phyloP scores from a whole-genome alignment of 2,797 vertebrate genomes.

The Diplodus puntazzo region DNA sequence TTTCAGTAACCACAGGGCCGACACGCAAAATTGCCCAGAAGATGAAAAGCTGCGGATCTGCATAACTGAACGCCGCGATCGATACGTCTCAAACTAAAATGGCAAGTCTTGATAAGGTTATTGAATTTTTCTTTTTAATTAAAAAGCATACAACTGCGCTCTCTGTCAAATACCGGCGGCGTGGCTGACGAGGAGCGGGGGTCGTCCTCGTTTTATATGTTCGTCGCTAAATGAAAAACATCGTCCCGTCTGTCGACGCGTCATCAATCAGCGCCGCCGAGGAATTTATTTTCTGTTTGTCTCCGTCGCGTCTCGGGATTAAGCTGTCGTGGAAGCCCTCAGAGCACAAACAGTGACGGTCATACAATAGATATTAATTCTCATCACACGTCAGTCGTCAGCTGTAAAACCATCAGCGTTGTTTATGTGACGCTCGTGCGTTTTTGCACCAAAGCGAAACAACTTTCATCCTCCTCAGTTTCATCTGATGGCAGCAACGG shows the following conservation, averaged over 20 bases:
- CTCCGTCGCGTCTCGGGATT: slow-evolving; percentile 49
- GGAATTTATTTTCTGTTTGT: slow-evolving; percentile 62
- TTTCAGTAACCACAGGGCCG: slow-evolving; percentile 68
- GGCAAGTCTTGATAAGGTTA: slow-evolving; percentile 83
- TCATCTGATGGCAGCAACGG: slow-evolving; percentile 14
- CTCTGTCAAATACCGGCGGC: slow-evolving; percentile 63
- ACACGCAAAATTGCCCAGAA: slow-evolving; percentile 66
- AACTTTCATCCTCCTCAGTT: background rate
- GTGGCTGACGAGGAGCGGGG: slow-evolving; percentile 37
- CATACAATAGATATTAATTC: slow-evolving; percentile 55
- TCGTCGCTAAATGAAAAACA: slow-evolving; percentile 54
- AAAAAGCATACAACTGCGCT: slow-evolving; percentile 77
- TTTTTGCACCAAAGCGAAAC: background rate
- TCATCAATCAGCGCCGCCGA: slow-evolving; percentile 69
- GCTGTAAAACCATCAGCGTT: slow-evolving; percentile 45
- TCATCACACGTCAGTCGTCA: slow-evolving; percentile 61
- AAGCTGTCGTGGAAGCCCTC: slow-evolving; percentile 58
- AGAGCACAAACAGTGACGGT: slow-evolving; percentile 53
- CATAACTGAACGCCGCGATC: slow-evolving; percentile 79
- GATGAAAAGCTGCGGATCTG: slow-evolving; percentile 81
- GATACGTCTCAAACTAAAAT: slow-evolving; percentile 82
- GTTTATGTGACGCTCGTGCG: slow-evolving; percentile 31
- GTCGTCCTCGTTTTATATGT: slow-evolving; percentile 61
- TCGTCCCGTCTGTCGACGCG: slow-evolving; percentile 46
- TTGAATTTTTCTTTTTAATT: slow-evolving; percentile 85